A percentile compares a stretch with the other conserved stretches of the same genome.
Conservation (phyloP, 2,113 vertebrate species). For the Arothron firmamentum region DNA sequence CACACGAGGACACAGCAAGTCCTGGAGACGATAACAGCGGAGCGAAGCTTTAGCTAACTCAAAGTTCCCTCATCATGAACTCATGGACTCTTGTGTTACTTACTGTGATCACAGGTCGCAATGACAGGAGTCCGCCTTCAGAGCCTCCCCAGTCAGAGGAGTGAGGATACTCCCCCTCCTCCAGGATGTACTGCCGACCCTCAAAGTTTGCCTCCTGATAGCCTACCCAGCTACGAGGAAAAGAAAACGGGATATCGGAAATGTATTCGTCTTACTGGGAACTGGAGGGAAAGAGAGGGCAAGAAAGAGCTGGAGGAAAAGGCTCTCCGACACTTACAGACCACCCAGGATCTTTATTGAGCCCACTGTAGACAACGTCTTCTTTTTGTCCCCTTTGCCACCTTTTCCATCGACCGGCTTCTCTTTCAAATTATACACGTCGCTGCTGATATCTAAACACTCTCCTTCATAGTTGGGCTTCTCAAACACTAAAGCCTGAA, state of each 20-base stretch:
- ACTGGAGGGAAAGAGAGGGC: neutral
- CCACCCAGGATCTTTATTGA: constrained; percentile 88
- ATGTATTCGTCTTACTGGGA: neutral
- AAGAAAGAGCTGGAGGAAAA: neutral
- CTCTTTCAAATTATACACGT: constrained; percentile 70
- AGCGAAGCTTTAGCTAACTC: neutral
- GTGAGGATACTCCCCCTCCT: constrained; percentile 88
- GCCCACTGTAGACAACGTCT: constrained; percentile 75
- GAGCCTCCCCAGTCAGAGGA: constrained; percentile 89
- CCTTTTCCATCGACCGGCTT: constrained; percentile 19
- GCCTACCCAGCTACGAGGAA: constrained; percentile 83
- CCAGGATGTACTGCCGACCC: constrained; percentile 91
- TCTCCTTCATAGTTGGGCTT: constrained; percentile 87
- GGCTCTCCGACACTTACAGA: constrained; percentile 78
- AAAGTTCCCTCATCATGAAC: neutral
- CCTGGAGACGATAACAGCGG: constrained; percentile 60
- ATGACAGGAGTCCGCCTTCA: constrained; percentile 76
- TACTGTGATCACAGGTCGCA: constrained; percentile 83
- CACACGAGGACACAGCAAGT: constrained; percentile 83
- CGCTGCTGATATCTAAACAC: constrained; percentile 77
- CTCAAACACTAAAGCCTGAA: constrained; percentile 84
- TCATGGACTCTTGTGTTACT: neutral
- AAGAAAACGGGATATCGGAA: neutral
- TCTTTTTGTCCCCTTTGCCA: constrained; percentile 16
- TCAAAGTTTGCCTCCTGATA: constrained; percentile 86